Evolutionary conservation across 2,113 vertebrate genomes (phyloP).

Genomic region (Xiphophorus hellerii): DNA sequence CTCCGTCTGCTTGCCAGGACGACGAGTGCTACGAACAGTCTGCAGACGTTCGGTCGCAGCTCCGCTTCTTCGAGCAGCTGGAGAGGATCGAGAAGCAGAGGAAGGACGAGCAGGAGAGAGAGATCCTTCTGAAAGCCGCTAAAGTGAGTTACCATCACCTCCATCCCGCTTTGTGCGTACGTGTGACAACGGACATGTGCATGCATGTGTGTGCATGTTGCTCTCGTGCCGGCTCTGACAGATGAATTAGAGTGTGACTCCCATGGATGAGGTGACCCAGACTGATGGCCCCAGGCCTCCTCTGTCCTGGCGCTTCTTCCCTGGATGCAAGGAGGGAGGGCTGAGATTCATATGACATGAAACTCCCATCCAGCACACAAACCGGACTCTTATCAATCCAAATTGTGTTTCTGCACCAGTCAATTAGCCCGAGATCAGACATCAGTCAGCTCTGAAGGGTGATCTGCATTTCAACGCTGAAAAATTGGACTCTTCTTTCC

Average conservation of each 20-base stretch:
- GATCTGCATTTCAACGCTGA: not conserved
- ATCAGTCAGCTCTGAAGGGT: not conserved
- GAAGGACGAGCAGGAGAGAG: constrained; percentile 89
- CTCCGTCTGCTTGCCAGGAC: constrained; percentile 74
- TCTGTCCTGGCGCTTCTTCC: constrained; percentile 66
- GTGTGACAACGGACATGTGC: constrained; percentile 34
- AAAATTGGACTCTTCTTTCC: not conserved
- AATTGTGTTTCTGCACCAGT: not conserved
- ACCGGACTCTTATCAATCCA: not conserved
- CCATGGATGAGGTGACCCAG: constrained; percentile 71
- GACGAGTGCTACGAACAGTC: constrained; percentile 85
- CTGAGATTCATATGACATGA: constrained; percentile 3
- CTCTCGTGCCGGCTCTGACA: constrained; percentile 50
- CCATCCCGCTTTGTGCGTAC: constrained; percentile 5
- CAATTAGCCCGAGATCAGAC: not conserved
- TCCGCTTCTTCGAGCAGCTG: constrained; percentile 91
- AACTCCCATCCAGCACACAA: constrained; percentile 9
- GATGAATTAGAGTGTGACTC: constrained; percentile 74
- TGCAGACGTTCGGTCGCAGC: constrained; percentile 86
- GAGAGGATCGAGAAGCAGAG: constrained; percentile 90
- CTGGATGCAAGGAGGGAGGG: constrained; percentile 38
- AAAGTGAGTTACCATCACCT: constrained; percentile 78
- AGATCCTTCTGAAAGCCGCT: constrained; percentile 89
- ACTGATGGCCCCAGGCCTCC: constrained; percentile 63
- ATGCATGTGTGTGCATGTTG: constrained; percentile 34